Base-by-base conservation (phyloP, 2,888 invertebrate genomes). In the Macrosiphum euphorbiae region DNA sequence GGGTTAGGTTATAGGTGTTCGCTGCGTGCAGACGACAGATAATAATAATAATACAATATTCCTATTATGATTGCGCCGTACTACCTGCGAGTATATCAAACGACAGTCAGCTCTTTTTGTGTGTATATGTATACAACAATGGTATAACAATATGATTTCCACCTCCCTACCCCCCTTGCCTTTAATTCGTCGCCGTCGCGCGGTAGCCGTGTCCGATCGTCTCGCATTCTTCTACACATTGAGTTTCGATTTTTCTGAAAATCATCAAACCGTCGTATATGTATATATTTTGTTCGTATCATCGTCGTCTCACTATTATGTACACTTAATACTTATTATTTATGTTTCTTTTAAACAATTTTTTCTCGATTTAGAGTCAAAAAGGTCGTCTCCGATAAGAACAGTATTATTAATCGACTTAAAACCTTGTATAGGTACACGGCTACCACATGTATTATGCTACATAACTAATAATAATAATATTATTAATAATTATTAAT, bases 201-300 rank as follows among this genome's bases (percentile, higher is more conserved):
- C 47, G 47, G 58, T 26, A 58, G 88, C 78, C 90, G 90, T 89
- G 89, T 90, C 90, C 52, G 90, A 90, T 78, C 78, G 78, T 52
- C 67, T 78, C 35, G 50, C 86, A 28, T 47, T 44, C 86, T 28
- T 44, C n/a, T 41, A 41, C 41, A n/a, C 50, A 10, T 90, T 2
- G 26, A 91, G 28, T 50, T 91, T 55, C 20, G 91, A 91, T 84
- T 84, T 84, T 91, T 91, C 44, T 50, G 13, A 91, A 78, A 55
- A 91, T 91, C 90, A 67, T 90, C 90, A 35, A 78, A 41, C 44
- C 52, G 26, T 52, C 50, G 20, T 44, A n/a, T 90, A 78, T 78
- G 35, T 78, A 35, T 35, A 35, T 87, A 35, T 87, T 20, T 90
- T 52, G 28, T 90, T 78, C 50, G 52, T 78, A 52, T 90, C 67